A percentile compares a stretch with the other conserved stretches of the same genome.
Evolutionary conservation across 1,140 invertebrate genomes (phyloP).

Genomic region (Sminthurides bifidus): DNA sequence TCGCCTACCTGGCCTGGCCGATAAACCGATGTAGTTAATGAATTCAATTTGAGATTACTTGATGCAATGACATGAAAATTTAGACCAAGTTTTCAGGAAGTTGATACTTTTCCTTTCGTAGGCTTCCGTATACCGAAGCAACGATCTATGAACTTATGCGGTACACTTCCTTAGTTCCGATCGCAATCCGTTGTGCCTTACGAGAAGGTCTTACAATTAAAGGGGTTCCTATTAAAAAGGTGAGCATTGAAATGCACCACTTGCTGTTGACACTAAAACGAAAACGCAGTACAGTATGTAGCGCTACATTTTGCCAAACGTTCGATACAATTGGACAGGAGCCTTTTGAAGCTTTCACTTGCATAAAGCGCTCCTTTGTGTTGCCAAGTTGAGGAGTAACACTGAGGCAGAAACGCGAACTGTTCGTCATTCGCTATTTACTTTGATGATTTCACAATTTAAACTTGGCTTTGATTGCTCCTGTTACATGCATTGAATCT

Average conservation of each 20-base stretch:
- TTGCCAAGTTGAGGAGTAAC: no score
- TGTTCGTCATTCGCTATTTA: no score
- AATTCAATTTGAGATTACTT: neutral
- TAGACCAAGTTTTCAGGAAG: no score
- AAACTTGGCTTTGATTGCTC: no score
- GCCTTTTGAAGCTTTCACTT: neutral
- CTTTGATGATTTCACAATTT: no score
- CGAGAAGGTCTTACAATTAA: conserved; percentile 1
- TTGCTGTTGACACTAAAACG: neutral
- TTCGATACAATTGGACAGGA: neutral
- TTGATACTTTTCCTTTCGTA: neutral
- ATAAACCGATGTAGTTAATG: conserved; percentile 9
- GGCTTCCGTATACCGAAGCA: conserved; percentile 25
- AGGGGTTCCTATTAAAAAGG: conserved; percentile 14
- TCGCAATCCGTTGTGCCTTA: conserved; percentile 8
- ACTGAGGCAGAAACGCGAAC: no score
- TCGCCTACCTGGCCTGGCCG: neutral
- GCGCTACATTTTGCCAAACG: neutral
- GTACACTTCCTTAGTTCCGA: conserved; percentile 7
- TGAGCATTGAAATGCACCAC: neutral
- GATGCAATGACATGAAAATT: neutral
- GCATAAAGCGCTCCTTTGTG: neutral
- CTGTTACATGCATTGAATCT: no score
- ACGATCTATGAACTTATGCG: conserved; percentile 17
- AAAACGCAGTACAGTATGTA: neutral